Conservation (phyloP, 2,888 invertebrate genomes). For the Gastrophysa polygoni region DNA sequence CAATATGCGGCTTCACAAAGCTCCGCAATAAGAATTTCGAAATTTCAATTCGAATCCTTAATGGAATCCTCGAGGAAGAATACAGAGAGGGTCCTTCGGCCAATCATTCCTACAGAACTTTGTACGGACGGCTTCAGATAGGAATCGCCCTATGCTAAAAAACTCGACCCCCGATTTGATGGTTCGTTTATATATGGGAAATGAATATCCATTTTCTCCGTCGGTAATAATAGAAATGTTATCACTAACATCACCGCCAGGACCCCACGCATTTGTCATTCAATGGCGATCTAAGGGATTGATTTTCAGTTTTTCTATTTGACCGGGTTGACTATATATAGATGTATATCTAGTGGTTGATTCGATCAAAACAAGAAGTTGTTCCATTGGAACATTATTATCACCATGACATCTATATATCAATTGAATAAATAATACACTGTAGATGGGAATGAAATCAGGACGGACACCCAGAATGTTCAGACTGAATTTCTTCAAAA, state of each 20-base stretch:
- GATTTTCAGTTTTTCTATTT: constrained; percentile 24
- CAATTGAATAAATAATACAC: no score
- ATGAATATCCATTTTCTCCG: constrained; percentile 53
- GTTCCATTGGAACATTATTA: not conserved
- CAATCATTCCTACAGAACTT: constrained; percentile 49
- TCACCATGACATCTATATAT: no score
- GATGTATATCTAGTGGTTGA: constrained; percentile 24
- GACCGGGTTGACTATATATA: not conserved
- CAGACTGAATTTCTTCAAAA: no score
- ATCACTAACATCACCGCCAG: constrained; percentile 39
- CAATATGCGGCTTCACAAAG: constrained; percentile 44
- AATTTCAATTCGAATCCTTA: constrained; percentile 55
- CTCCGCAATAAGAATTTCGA: constrained; percentile 49
- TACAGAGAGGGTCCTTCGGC: constrained; percentile 46
- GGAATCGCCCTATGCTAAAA: constrained; percentile 50
- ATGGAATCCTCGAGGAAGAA: constrained; percentile 49
- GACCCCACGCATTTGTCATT: constrained; percentile 45
- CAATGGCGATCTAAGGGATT: constrained; percentile 38
- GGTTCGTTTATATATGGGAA: constrained; percentile 42
- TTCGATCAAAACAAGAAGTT: constrained; percentile 12
- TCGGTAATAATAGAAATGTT: constrained; percentile 46
- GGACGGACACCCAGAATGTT: no score
- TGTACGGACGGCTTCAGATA: constrained; percentile 40
- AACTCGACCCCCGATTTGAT: constrained; percentile 20
- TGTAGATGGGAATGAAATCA: no score